phyloP scores from a whole-genome alignment of 37 sponge, comb jelly and placozoan species.

The Chondrosia reniformis region DNA sequence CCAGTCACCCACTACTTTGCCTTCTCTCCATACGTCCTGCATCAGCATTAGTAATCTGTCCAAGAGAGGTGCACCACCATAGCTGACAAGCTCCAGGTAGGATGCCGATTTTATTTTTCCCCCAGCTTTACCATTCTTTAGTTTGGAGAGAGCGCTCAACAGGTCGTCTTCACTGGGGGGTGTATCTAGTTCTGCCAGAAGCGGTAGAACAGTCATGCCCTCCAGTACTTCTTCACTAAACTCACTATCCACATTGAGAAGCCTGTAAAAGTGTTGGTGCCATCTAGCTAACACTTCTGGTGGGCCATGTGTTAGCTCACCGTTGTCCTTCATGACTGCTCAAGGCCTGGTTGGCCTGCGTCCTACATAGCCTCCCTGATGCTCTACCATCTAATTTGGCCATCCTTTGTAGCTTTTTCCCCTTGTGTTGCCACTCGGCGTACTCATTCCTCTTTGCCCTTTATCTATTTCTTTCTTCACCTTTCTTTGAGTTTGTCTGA shows the following conservation, averaged over 20 bases:
- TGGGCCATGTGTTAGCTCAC: constrained; percentile 37
- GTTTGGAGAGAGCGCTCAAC: constrained; percentile 13
- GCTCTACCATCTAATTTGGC: constrained; percentile 19
- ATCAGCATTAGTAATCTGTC: constrained; percentile 21
- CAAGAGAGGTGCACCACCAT: constrained; percentile 25
- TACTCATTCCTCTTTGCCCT: constrained; percentile 11
- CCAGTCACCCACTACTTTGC: constrained; percentile 7
- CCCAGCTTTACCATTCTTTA: constrained; percentile 41
- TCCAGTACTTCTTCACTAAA: not conserved
- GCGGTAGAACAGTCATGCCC: not conserved
- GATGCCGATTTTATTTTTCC: constrained; percentile 23
- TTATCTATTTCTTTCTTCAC: constrained; percentile 22
- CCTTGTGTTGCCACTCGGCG: constrained; percentile 5
- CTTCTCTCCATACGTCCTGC: not conserved
- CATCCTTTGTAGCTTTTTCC: constrained; percentile 40
- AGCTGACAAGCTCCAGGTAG: constrained; percentile 21
- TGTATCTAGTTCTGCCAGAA: constrained; percentile 9
- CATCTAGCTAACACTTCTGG: constrained; percentile 22
- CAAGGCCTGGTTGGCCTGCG: constrained; percentile 1
- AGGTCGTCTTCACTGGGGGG: constrained; percentile 36
- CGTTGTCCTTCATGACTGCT: constrained; percentile 36
- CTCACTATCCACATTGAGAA: constrained; percentile 21
- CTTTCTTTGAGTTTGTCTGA: not conserved
- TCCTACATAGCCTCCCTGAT: constrained; percentile 27
- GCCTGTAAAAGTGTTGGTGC: constrained; percentile 34